Evolutionary conservation across 2,888 invertebrate genomes (phyloP).

Genomic region (Dicycla oo): DNA sequence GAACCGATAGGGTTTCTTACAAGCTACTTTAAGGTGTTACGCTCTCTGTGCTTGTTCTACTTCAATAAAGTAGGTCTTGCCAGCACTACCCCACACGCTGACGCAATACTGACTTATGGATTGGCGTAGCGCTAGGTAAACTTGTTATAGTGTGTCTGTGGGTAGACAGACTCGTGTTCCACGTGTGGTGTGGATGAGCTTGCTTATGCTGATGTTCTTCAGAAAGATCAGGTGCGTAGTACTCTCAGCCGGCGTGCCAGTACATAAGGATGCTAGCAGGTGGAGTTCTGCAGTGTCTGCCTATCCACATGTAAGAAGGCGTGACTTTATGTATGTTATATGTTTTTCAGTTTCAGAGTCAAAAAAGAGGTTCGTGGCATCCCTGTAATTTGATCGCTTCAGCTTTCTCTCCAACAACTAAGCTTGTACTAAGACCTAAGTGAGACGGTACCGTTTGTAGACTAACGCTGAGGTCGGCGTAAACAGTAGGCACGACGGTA

Average conservation of each 20-base stretch:
- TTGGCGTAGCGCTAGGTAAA: not conserved
- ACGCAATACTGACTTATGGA: not conserved
- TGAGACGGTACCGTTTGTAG: not conserved
- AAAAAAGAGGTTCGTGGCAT: not conserved
- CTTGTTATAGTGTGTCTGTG: not conserved
- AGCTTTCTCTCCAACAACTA: conserved; percentile 4
- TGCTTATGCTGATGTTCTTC: not conserved
- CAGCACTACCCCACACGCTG: not conserved
- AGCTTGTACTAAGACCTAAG: conserved; percentile 2
- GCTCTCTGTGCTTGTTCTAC: not conserved
- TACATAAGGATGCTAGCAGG: not conserved
- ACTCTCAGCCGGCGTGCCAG: not conserved
- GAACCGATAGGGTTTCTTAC: too few relatives aligned
- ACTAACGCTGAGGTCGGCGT: not conserved
- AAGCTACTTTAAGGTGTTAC: not conserved
- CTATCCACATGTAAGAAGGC: not conserved
- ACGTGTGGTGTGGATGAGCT: too few relatives aligned
- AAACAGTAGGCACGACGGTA: not conserved
- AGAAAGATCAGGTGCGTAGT: not conserved
- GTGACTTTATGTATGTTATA: not conserved
- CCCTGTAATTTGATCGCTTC: conserved; percentile 1
- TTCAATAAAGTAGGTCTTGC: not conserved
- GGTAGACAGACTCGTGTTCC: not conserved
- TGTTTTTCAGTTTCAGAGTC: not conserved
- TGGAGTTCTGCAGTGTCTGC: not conserved